A percentile compares a stretch with the other conserved stretches of the same genome.
These are phyloP conservation scores for Glaucomys volans DNA, from an alignment of 2,113 vertebrate species.

Conservation along the genomic window DNA sequence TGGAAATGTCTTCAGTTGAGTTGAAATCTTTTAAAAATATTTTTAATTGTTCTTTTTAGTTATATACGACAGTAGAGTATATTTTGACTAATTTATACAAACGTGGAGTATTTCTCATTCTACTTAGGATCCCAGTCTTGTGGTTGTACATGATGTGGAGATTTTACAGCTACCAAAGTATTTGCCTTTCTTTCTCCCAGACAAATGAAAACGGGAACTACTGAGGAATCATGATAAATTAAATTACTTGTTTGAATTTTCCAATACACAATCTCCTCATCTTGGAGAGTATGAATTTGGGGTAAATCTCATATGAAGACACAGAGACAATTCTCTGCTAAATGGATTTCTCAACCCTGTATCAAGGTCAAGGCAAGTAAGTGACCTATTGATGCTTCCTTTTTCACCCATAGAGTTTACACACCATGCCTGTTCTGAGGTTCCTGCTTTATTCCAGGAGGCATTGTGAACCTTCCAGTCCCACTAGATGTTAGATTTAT, in stretches of 20 bases:
- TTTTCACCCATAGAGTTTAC: neutral
- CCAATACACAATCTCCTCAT: rapidly evolving
- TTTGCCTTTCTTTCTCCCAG: neutral
- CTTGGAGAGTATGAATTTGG: neutral
- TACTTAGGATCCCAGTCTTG: too few relatives aligned
- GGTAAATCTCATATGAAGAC: neutral
- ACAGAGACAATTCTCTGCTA: neutral
- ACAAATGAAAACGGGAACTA: neutral
- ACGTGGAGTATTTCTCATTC: too few relatives aligned
- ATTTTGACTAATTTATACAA: too few relatives aligned
- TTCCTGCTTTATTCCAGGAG: neutral
- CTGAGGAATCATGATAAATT: neutral
- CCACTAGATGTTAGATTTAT: neutral
- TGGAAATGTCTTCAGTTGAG: neutral
- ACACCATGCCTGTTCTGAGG: neutral
- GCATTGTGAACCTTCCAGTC: neutral
- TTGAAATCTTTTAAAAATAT: neutral
- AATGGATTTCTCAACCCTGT: neutral
- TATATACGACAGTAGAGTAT: too few relatives aligned
- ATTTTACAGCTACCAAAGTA: neutral
- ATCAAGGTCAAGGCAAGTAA: neutral
- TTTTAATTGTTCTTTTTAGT: too few relatives aligned
- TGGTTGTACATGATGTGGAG: too few relatives aligned
- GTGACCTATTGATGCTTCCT: neutral
- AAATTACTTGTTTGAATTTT: neutral